Percentiles rank a stretch among this genome's conserved stretches.
Evolutionary conservation across 2,113 vertebrate genomes (phyloP).

Genomic region (Phaethornis superciliosus): DNA sequence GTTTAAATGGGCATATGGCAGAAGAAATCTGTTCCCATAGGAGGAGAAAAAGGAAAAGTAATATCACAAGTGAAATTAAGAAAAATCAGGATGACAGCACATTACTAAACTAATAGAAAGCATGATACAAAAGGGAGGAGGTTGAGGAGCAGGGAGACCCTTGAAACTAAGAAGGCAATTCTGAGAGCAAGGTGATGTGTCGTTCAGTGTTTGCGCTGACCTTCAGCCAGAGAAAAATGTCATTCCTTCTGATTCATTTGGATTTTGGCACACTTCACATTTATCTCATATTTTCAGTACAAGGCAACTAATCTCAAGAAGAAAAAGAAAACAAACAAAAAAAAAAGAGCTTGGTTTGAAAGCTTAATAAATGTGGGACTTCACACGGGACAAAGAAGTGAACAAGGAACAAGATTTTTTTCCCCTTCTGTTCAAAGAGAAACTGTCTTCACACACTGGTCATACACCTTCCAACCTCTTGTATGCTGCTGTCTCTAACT

Average conservation of each 20-base stretch:
- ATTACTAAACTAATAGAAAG: slow-evolving; percentile 41
- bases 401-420: not conserved
- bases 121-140: not conserved
- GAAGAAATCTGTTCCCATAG: slow-evolving; percentile 62
- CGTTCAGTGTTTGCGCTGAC: not conserved
- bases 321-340: not conserved
- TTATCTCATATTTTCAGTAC: not conserved
- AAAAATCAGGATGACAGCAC: slow-evolving; percentile 54
- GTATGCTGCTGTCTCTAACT: not conserved
- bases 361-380: not conserved
- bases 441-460: not conserved
- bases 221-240: not conserved
- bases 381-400: not conserved
- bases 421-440: not conserved
- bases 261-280: not conserved
- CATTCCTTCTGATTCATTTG: not conserved
- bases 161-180: not conserved
- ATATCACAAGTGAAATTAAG: slow-evolving; percentile 55
- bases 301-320: not conserved
- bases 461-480: not conserved
- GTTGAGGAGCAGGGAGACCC: not conserved
- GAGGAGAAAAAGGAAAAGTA: slow-evolving; percentile 47
- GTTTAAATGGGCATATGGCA: slow-evolving; percentile 68
- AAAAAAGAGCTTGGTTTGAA: not conserved
- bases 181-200: not conserved